Percentiles rank a stretch among this genome's conserved stretches.
phyloP scores from a whole-genome alignment of 2,113 vertebrate genomes.

The Condylura cristata region DNA sequence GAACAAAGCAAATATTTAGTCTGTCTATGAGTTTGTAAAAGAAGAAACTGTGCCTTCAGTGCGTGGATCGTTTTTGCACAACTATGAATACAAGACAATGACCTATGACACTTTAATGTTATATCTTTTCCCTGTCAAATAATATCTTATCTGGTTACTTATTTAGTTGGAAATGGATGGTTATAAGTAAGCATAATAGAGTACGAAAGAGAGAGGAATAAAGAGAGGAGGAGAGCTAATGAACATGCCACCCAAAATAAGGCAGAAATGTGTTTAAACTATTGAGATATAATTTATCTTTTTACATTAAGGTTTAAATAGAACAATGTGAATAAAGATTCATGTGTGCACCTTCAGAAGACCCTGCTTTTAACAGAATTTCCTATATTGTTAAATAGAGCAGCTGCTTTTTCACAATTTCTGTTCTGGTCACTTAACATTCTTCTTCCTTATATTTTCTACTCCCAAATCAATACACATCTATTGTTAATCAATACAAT shows the following conservation, averaged over 20 bases:
- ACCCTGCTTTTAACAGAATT: neutral
- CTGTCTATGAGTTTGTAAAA: neutral
- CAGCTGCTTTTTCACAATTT: neutral
- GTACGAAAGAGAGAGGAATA: neutral
- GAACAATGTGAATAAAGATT: neutral
- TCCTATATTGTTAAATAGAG: neutral
- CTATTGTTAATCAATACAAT: neutral
- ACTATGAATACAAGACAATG: neutral
- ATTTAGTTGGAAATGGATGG: neutral
- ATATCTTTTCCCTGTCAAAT: neutral
- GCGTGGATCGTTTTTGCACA: neutral
- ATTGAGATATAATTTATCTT: neutral
- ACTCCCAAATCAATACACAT: neutral
- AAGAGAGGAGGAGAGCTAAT: neutral
- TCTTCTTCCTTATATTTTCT: neutral
- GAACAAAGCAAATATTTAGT: neutral
- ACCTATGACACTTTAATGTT: neutral
- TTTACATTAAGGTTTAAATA: neutral
- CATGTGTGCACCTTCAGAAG: neutral
- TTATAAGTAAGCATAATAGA: neutral
- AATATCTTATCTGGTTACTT: neutral
- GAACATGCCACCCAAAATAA: neutral
- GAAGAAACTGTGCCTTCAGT: neutral
- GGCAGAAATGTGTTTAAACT: neutral
- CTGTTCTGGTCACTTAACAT: neutral